Evolutionary conservation across 2,797 vertebrate genomes (phyloP).

Genomic region (Melanotaenia pygmaea): DNA sequence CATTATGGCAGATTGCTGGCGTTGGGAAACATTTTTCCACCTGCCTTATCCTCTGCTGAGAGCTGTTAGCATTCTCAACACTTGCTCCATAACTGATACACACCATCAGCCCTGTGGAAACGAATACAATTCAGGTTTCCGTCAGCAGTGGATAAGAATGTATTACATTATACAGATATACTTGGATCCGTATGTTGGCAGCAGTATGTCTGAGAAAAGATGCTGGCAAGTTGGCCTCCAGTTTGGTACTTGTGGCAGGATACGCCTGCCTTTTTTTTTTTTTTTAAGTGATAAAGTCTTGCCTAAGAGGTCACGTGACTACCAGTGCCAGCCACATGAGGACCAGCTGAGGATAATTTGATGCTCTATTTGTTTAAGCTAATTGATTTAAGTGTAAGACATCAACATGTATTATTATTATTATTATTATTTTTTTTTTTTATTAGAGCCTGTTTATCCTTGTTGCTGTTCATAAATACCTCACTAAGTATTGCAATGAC

Average conservation of each 20-base stretch:
- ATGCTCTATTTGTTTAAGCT: constrained; percentile 21
- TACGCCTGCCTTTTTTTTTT: not conserved
- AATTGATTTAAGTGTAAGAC: constrained; percentile 27
- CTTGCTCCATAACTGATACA: constrained; percentile 8
- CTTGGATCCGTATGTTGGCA: constrained; percentile 7
- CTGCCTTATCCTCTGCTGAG: constrained; percentile 17
- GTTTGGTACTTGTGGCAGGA: not conserved
- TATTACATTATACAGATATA: not conserved
- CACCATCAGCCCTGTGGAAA: not conserved
- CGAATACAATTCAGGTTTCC: not conserved
- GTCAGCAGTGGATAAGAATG: not conserved
- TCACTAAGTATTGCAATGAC: constrained; percentile 32
- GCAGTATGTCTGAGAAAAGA: constrained; percentile 2
- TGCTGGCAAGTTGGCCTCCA: constrained; percentile 13
- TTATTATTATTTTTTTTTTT: not conserved
- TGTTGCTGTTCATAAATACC: constrained; percentile 22
- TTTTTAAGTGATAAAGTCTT: constrained; percentile 1
- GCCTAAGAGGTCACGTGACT: constrained; percentile 77
- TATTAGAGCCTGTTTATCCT: not conserved
- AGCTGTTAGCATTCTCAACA: constrained; percentile 3
- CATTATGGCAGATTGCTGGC: no score
- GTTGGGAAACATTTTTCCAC: constrained; percentile 15
- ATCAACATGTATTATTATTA: not conserved
- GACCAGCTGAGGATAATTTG: constrained; percentile 88
- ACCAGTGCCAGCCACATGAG: constrained; percentile 82